A percentile compares a stretch with the other conserved stretches of the same genome.
Evolutionary conservation across 2,113 vertebrate genomes (phyloP).

Genomic region (Ptilorrhoa leucosticta): DNA sequence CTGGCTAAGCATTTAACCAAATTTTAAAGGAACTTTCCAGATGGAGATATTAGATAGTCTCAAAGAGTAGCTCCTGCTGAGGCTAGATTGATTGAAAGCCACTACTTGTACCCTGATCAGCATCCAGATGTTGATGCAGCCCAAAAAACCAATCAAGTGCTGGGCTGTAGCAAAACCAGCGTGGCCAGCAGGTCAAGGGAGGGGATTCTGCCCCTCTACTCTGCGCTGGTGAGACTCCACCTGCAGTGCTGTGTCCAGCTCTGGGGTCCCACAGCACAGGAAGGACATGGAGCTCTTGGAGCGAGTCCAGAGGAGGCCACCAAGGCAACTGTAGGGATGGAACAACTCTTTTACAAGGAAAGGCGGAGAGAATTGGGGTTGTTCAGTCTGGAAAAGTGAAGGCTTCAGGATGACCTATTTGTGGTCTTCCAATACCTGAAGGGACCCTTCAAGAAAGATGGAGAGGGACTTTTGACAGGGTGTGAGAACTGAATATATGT

Average conservation of each 20-base stretch:
- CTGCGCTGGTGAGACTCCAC: not conserved
- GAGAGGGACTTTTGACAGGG: not conserved
- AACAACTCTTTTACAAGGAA: not conserved
- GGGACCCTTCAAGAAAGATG: not conserved
- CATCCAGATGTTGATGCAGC: not conserved
- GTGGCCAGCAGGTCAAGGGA: not conserved
- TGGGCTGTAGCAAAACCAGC: not conserved
- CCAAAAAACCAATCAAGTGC: not conserved
- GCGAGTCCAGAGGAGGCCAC: not conserved
- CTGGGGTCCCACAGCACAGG: not conserved
- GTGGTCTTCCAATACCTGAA: not conserved
- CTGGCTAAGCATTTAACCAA: not conserved
- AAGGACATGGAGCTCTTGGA: not conserved
- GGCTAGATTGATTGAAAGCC: not conserved
- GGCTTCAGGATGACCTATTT: not conserved
- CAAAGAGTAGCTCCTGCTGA: not conserved
- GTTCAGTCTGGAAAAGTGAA: not conserved
- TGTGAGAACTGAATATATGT: not conserved
- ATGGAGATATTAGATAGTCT: not conserved
- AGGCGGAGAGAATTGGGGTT: not conserved
- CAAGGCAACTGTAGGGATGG: not conserved
- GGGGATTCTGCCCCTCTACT: not conserved
- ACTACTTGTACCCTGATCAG: not conserved
- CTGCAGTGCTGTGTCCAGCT: not conserved
- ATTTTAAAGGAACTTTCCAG: not conserved